These are phyloP conservation scores for Drosophila takahashii DNA, from an alignment of 1,140 invertebrate species.

Conservation along the genomic window DNA sequence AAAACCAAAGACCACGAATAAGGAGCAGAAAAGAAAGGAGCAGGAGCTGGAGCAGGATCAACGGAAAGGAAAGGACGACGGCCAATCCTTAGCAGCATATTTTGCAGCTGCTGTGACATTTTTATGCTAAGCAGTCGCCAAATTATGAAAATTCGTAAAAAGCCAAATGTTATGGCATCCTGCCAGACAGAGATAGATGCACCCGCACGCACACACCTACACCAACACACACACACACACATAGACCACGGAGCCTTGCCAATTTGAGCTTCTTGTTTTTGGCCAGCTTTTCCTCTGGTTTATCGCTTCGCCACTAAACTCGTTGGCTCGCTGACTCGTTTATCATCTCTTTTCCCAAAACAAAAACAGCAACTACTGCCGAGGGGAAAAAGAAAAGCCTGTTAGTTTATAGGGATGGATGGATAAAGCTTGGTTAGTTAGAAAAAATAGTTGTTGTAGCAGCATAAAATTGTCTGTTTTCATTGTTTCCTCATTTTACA, in stretches of 20 bases:
- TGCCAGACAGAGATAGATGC: conserved; percentile 43
- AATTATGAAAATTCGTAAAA: conserved; percentile 82
- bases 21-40: conserved; percentile 10
- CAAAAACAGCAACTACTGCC: background rate
- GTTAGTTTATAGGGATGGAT: background rate
- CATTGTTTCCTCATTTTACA: background rate
- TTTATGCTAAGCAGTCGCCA: conserved; percentile 80
- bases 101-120: conserved; percentile 81
- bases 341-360: conserved; percentile 53
- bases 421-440: conserved; percentile 4
- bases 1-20: conserved; percentile 60
- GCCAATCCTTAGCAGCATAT: conserved; percentile 62
- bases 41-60: conserved; percentile 38
- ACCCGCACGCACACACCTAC: conserved; percentile 1
- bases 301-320: conserved; percentile 75
- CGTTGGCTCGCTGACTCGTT: conserved; percentile 67
- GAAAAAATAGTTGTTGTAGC: background rate
- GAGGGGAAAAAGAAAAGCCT: background rate
- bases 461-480: too few species aligned
- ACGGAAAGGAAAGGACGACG: conserved; percentile 3
- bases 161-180: conserved; percentile 78
- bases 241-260: conserved; percentile 35
- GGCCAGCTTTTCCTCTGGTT: conserved; percentile 29
- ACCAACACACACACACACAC: background rate
- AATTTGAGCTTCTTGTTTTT: conserved; percentile 56